A percentile compares a stretch with the other conserved stretches of the same genome.
These are phyloP conservation scores for Pheucticus melanocephalus DNA, from an alignment of 2,113 vertebrate genomes.

Conservation along the genomic window DNA sequence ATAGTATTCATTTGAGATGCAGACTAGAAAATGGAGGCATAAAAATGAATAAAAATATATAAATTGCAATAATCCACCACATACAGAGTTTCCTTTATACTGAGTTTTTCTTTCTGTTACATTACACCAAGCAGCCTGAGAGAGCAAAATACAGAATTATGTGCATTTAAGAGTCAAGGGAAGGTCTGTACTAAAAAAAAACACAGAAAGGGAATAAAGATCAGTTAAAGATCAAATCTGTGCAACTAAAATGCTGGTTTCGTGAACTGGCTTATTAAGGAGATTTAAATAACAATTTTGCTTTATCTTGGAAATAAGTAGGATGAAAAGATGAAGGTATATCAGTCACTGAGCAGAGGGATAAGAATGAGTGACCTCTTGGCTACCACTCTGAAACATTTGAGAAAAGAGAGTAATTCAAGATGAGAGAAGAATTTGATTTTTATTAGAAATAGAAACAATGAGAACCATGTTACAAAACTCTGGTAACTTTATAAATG, in stretches of 20 bases:
- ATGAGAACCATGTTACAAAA: not conserved
- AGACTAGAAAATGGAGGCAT: not conserved
- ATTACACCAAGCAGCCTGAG: not conserved
- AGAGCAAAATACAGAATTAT: not conserved
- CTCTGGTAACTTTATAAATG: not conserved
- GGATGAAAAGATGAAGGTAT: not conserved
- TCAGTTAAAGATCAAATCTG: not conserved
- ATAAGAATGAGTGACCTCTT: fast-evolving
- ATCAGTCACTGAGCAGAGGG: not conserved
- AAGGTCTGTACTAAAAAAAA: not conserved
- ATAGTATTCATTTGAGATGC: not conserved
- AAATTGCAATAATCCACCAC: not conserved
- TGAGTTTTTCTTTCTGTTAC: not conserved
- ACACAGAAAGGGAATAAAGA: not conserved
- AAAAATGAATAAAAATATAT: not conserved
- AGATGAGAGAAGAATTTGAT: not conserved
- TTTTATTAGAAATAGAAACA: not conserved
- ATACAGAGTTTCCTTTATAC: not conserved
- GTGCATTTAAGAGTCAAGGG: not conserved
- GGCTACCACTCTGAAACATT: not conserved
- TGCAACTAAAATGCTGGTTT: not conserved
- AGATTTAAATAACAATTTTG: not conserved
- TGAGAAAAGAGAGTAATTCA: not conserved
- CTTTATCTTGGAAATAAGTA: not conserved
- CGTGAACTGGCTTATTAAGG: not conserved